These are phyloP conservation scores for Disparrhopalites patrizii DNA, from an alignment of 2,888 invertebrate species.

Conservation along the genomic window DNA sequence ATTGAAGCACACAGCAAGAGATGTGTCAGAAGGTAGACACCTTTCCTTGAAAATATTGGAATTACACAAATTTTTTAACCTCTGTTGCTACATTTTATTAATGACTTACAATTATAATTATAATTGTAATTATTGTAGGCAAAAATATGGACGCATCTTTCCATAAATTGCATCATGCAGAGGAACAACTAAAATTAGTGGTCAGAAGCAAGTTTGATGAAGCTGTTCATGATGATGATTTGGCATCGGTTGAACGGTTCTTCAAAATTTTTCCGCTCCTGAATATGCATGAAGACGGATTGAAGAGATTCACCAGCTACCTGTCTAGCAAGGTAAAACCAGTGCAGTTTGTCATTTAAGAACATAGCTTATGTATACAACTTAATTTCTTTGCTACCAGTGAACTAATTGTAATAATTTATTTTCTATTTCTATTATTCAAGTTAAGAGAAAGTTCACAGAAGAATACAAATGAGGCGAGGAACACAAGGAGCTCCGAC, in stretches of 20 bases:
- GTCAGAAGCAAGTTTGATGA: conserved; percentile 82
- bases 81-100: background rate
- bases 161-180: conserved; percentile 69
- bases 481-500: conserved; percentile 63
- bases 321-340: conserved; percentile 68
- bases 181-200: conserved; percentile 65
- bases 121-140: conserved; percentile 53
- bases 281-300: conserved; percentile 83
- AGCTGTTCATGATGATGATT: conserved; percentile 80
- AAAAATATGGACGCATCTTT: conserved; percentile 69
- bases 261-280: conserved; percentile 95
- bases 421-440: conserved; percentile 32
- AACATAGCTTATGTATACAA: background rate
- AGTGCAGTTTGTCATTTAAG: background rate
- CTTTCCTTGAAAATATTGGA: background rate
- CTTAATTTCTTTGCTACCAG: background rate
- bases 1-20: conserved; percentile 69
- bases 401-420: conserved; percentile 25
- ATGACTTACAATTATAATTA: too few relatives aligned
- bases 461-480: conserved; percentile 66
- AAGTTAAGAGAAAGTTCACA: conserved; percentile 64
- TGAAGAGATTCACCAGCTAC: conserved; percentile 81
- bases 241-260: conserved; percentile 85
- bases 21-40: conserved; percentile 61
- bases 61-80: background rate